Base-by-base conservation (phyloP, 2,797 vertebrate species). In the Etheostoma nigrum region DNA sequence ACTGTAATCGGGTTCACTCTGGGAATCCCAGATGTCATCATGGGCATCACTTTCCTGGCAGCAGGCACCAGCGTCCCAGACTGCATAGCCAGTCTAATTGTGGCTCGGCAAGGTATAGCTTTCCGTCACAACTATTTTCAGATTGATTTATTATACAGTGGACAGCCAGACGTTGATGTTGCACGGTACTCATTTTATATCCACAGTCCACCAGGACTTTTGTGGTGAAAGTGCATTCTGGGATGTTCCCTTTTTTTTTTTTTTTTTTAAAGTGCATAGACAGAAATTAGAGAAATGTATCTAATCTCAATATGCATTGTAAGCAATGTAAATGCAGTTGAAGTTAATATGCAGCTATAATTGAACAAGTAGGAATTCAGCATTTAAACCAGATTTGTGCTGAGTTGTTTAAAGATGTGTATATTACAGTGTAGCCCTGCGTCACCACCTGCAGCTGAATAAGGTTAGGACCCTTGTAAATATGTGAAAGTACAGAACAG, bases 1-100 rank as follows among this genome's bases (percentile, higher is more conserved):
- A 99, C 98, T 6, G 94, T 99, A 52, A 97, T 98, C 14, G 98
- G 98, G 71, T 99, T 97, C 90, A 99, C 98, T 4, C 95, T 99
- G 48, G 98, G 98, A 80, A 99, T 99, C 84, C 98, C 98, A 0
- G 98, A 99, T 30, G 97, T 99, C 83, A 99, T 99, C 93, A 99
- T 99, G 98, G 98, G 98, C 74, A 99, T 99, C 91, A 99, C 98
- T 49, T 99, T 99, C 92, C 95, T 99, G 91, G 98, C 98, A 5
- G 98, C 98, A 0, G 98, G 98, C 91, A 99, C 98, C 21, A 99
- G 98, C 0, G 97, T 99, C 48, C 98, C 98, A 21, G 98, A 99
- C 94, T 99, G 98, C 93, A 99, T 99, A 91, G 98, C 98, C 88
- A 99, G 98, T 83, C 92, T 99, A 75, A 99, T 99, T 16, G 98